Conservation (phyloP, 2,113 vertebrate genomes). For the Aptenodytes patagonicus region DNA sequence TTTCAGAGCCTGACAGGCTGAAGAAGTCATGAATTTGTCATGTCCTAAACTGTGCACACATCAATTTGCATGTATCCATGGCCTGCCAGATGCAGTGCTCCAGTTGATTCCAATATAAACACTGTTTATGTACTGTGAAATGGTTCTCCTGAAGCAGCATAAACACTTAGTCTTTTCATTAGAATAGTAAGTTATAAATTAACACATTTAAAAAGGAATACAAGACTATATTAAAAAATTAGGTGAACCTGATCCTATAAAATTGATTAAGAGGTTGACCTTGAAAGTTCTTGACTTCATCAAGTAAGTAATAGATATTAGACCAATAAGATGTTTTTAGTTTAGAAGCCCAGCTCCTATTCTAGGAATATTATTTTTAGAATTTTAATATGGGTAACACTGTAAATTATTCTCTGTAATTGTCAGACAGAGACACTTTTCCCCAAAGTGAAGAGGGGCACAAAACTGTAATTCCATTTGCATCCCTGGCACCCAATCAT, state of each 20-base stretch:
- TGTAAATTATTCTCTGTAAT: neutral
- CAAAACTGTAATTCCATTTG: neutral
- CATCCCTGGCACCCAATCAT: neutral
- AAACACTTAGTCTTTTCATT: conserved; percentile 51
- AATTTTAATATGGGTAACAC: neutral
- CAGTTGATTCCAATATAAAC: conserved; percentile 37
- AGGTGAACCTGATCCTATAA: neutral
- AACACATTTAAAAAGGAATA: neutral
- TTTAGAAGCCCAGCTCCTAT: neutral
- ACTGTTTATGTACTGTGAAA: conserved; percentile 57
- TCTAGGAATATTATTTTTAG: neutral
- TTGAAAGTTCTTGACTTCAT: neutral
- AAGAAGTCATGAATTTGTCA: neutral
- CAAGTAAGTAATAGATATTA: neutral
- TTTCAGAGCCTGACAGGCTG: neutral
- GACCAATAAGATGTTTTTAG: neutral
- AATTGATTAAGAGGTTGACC: neutral
- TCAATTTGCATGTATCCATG: neutral
- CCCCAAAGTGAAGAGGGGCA: neutral
- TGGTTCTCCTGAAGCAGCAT: conserved; percentile 33
- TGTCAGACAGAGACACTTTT: neutral
- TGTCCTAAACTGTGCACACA: neutral
- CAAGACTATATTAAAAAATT: neutral
- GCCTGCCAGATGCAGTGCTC: neutral
- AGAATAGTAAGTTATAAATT: conserved; percentile 1